A percentile compares a stretch with the other conserved stretches of the same genome.
phyloP scores from a whole-genome alignment of 2,113 vertebrate species.

The Zingel zingel region DNA sequence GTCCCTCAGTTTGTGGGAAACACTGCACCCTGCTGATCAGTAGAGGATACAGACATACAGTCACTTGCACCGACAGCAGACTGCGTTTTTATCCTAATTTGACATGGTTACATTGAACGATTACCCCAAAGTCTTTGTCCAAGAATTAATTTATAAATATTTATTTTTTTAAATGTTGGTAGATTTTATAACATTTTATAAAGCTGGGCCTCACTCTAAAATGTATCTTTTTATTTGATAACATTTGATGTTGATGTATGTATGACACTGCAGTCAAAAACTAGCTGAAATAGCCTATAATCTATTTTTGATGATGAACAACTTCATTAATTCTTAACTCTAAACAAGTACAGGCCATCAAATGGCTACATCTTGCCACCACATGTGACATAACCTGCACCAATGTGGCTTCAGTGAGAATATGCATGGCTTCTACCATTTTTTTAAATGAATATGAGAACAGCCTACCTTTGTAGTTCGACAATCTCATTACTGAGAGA shows the following conservation, averaged over 20 bases:
- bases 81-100: background rate
- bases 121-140: background rate
- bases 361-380: background rate
- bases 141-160: background rate
- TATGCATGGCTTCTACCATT: background rate
- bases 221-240: background rate
- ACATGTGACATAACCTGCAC: background rate
- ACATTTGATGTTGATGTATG: background rate
- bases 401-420: background rate
- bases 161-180: too few species aligned
- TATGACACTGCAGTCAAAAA: background rate
- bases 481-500: constrained; percentile 97
- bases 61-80: background rate
- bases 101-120: background rate
- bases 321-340: background rate
- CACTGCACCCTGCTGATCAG: constrained; percentile 19
- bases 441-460: background rate
- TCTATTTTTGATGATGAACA: background rate
- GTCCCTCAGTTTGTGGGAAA: constrained; percentile 2
- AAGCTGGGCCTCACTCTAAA: background rate
- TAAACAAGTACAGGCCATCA: background rate
- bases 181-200: too few species aligned
- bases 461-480: constrained; percentile 93
- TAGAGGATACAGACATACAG: background rate
- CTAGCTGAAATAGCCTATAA: background rate